Evolutionary conservation across 53 echinoderm and acorn worm species (phyloP).

Genomic region (Luidia sarsii): DNA sequence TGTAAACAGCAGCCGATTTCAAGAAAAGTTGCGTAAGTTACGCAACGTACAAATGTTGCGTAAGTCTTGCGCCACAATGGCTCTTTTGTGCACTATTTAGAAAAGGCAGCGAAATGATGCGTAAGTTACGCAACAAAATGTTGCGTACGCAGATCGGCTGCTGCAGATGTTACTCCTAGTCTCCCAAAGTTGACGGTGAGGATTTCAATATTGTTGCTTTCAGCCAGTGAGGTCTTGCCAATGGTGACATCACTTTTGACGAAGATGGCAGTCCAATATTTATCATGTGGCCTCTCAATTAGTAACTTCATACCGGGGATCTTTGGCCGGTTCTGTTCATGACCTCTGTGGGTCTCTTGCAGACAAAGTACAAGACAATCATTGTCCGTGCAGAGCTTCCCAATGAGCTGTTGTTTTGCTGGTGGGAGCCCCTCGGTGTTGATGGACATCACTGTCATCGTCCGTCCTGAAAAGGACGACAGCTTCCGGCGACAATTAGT

Average conservation of each 20-base stretch:
- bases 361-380: conserved; percentile 29
- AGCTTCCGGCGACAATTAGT: conserved; percentile 36
- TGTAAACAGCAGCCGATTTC: too few species aligned
- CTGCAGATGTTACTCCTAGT: conserved; percentile 29
- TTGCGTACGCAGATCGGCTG: too few species aligned
- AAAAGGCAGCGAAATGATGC: too few species aligned
- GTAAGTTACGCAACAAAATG: too few species aligned
- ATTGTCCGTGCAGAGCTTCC: conserved; percentile 12
- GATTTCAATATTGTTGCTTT: conserved; percentile 39
- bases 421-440: conserved; percentile 25
- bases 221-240: conserved; percentile 27
- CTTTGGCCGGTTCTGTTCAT: background rate
- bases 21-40: too few species aligned
- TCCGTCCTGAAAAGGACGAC: conserved; percentile 36
- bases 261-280: conserved; percentile 24
- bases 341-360: conserved; percentile 58
- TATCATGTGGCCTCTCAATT: conserved; percentile 1
- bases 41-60: too few species aligned
- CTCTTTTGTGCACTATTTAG: too few species aligned
- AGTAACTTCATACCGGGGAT: conserved; percentile 9
- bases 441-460: conserved; percentile 46
- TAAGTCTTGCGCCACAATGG: too few species aligned
- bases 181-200: conserved; percentile 31
- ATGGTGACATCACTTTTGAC: background rate
- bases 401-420: conserved; percentile 29